Evolutionary conservation across 2,113 vertebrate species (phyloP).

Genomic region (Trematomus loennbergii): DNA sequence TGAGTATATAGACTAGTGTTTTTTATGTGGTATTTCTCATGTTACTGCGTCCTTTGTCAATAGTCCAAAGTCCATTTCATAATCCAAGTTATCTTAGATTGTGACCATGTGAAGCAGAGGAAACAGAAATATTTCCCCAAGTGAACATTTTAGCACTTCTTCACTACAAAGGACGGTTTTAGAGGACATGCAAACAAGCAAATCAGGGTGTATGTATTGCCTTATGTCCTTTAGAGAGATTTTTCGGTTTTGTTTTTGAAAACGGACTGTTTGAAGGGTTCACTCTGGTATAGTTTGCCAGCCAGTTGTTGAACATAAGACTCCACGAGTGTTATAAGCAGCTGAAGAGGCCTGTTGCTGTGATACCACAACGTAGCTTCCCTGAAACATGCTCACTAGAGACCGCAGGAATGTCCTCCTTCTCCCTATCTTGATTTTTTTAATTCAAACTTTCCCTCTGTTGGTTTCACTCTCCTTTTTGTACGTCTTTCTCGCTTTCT

Average conservation of each 20-base stretch:
- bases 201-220: not conserved
- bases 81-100: not conserved
- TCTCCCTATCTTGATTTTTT: slow-evolving; percentile 50
- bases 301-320: slow-evolving; percentile 59
- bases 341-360: slow-evolving; percentile 75
- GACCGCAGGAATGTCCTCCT: slow-evolving; percentile 65
- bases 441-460: slow-evolving; percentile 45
- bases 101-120: not conserved
- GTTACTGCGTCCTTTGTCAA: not conserved
- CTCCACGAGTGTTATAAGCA: slow-evolving; percentile 61
- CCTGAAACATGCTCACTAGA: slow-evolving; percentile 56
- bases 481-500: slow-evolving; percentile 57
- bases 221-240: not conserved
- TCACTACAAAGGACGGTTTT: not conserved
- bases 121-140: slow-evolving; percentile 1
- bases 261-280: slow-evolving; percentile 26
- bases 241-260: slow-evolving; percentile 12
- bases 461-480: slow-evolving; percentile 37
- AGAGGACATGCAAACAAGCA: not conserved
- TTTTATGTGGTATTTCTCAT: not conserved
- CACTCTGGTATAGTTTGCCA: slow-evolving; percentile 13
- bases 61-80: not conserved
- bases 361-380: slow-evolving; percentile 60
- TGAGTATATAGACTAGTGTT: not conserved
- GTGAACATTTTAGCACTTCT: not conserved